Evolutionary conservation across 2,113 vertebrate species (phyloP).

Genomic region (Hippocampus mohnikei): DNA sequence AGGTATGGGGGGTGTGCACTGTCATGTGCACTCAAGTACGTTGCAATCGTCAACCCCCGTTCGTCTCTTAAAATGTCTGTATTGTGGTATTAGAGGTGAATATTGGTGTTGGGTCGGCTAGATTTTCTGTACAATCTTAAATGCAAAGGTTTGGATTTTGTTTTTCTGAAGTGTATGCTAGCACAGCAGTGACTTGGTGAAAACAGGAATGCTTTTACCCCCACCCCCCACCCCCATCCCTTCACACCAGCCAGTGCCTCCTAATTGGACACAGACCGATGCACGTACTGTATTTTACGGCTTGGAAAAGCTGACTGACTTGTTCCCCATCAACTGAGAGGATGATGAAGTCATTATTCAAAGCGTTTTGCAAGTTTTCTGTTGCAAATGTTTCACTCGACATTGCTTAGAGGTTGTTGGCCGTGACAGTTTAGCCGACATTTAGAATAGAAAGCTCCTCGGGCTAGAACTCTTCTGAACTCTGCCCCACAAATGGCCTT

Average conservation of each 20-base stretch:
- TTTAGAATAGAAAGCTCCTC: conserved; percentile 58
- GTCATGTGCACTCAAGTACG: background rate
- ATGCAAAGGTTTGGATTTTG: no score
- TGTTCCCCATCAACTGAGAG: conserved; percentile 10
- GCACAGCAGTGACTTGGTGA: no score
- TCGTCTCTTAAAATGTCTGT: background rate
- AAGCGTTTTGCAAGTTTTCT: background rate
- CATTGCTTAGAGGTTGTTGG: conserved; percentile 37
- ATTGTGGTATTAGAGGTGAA: no score
- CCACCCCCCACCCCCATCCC: no score
- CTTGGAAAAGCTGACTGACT: conserved; percentile 7
- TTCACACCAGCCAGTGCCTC: conserved; percentile 18
- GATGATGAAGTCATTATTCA: background rate
- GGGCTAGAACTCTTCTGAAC: conserved; percentile 62
- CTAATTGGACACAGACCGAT: conserved; percentile 12
- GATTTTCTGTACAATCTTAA: no score
- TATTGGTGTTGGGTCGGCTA: no score
- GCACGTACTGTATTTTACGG: conserved; percentile 13
- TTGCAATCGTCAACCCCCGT: no score
- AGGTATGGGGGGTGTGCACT: background rate
- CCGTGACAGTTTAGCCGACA: conserved; percentile 43
- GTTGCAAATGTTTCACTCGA: conserved; percentile 12
- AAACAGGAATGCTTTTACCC: no score
- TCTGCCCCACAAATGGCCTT: conserved; percentile 65
- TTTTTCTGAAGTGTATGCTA: no score